A percentile compares a stretch with the other conserved stretches of the same genome.
Conservation (phyloP, 2,888 invertebrate species). For the Drosophila helvetica region DNA sequence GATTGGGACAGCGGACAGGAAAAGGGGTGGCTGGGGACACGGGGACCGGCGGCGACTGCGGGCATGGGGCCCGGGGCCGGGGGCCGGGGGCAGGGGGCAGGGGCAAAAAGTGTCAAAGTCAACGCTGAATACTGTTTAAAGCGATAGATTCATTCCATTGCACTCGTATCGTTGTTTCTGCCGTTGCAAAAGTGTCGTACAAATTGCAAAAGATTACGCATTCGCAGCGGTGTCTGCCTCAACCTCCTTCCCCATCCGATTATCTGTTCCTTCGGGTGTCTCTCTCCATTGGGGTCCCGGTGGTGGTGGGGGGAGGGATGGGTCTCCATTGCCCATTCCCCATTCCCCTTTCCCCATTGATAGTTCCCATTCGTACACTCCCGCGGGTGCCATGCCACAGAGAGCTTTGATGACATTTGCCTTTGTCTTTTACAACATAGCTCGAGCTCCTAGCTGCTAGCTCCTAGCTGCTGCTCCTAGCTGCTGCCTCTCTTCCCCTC, state of each 20-base stretch:
- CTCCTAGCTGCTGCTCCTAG: slow-evolving; percentile 7
- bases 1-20: slow-evolving; percentile 6
- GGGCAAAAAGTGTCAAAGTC: slow-evolving; percentile 43
- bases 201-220: slow-evolving; percentile 65
- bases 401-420: slow-evolving; percentile 52
- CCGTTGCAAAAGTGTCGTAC: not conserved
- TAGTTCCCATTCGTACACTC: slow-evolving; percentile 10
- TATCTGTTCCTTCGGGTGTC: slow-evolving; percentile 16
- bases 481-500: not conserved
- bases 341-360: too few species aligned
- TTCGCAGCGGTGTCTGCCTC: slow-evolving; percentile 55
- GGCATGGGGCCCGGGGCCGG: not conserved
- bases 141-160: slow-evolving; percentile 8
- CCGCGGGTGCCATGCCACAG: slow-evolving; percentile 36
- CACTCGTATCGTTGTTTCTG: not conserved
- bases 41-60: not conserved
- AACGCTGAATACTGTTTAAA: slow-evolving; percentile 34
- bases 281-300: not conserved
- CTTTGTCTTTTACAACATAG: slow-evolving; percentile 32
- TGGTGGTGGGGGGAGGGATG: not conserved
- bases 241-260: slow-evolving; percentile 14
- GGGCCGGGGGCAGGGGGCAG: not conserved
- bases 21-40: not conserved
- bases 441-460: too few species aligned
- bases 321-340: too few species aligned